Evolutionary conservation across 2,113 vertebrate species (phyloP), one percentile per base, ranked within the genome.

Genomic region (Apistogramma diplotaenia): DNA sequence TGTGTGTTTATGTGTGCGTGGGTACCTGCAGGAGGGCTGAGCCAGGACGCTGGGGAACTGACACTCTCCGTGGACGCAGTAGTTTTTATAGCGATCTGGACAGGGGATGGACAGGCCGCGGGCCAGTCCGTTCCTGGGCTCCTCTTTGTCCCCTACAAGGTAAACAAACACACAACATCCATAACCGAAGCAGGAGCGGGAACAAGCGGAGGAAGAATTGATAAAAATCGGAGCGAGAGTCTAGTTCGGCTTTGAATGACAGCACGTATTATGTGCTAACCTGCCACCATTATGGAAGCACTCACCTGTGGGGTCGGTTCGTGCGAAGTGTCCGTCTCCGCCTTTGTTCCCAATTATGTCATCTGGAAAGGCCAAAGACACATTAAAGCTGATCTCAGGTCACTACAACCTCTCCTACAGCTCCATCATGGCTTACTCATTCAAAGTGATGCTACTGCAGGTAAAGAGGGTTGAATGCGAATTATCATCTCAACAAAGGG

Each of bases 11-110:
- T 82, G 67, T 67, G 55, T 85, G 77, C 19, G 7, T 78, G 37
- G 49, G 1, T 97, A 99, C 98, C 98, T 99, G 97, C 98, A 99
- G 70, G 97, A 99, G 0, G 98, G 98, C 91, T 97, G 96, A 90
- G 96, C 95, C 94, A 96, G 96, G 74, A 95, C 96, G 72, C 95
- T 94, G 78, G 97, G 96, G 89, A 98, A 98, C 90, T 99, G 97
- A 73, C 98, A 99, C 90, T 98, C 99, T 86, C 98, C 98, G 1
- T 99, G 98, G 93, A 98, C 94, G 85, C 98, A 99, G 95, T 97
- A 99, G 91, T 97, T 97, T 29, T 97, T 97, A 94, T 96, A 99
- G 84, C 96, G 95, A 78, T 99, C 98, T 74, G 98, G 97, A 95
- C 98, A 99, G 67, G 98, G 97, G 84, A 97, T 97, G 93, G 96